Conservation (phyloP, 2,113 vertebrate species). For the Cephalopterus ornatus region DNA sequence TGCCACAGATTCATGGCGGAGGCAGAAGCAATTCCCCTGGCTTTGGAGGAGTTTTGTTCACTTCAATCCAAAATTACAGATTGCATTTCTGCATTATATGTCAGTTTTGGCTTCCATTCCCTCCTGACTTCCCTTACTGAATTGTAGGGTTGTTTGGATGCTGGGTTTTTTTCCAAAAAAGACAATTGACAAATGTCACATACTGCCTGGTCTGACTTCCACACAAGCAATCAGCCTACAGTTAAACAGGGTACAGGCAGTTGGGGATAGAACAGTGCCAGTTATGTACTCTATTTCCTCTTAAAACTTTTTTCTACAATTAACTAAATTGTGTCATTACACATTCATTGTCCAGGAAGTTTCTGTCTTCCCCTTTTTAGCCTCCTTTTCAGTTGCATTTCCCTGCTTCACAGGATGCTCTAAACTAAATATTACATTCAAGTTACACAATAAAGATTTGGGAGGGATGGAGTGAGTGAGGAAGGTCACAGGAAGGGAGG, state of each 20-base stretch:
- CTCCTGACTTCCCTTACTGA: background rate
- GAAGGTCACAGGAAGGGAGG: slow-evolving; percentile 10
- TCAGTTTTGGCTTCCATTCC: background rate
- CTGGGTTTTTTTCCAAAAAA: background rate
- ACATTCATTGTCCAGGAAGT: slow-evolving; percentile 42
- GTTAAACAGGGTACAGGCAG: background rate
- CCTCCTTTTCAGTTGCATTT: slow-evolving; percentile 22
- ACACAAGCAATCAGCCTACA: background rate
- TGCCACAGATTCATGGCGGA: fast-evolving
- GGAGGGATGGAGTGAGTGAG: background rate
- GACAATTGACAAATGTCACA: background rate
- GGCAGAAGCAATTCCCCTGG: background rate
- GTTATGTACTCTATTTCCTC: slow-evolving; percentile 11
- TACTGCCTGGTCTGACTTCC: background rate
- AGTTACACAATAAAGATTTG: slow-evolving; percentile 32
- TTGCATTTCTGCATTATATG: fast-evolving
- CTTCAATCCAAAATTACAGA: background rate
- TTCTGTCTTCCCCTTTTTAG: slow-evolving; percentile 28
- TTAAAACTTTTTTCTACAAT: slow-evolving; percentile 22
- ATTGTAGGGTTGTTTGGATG: background rate
- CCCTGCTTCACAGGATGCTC: slow-evolving; percentile 44
- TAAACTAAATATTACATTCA: slow-evolving; percentile 42
- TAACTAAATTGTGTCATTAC: slow-evolving; percentile 34
- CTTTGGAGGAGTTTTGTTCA: background rate
- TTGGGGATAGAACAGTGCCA: background rate